phyloP scores from a whole-genome alignment of 2,113 vertebrate genomes.

The Seriola rivoliana region DNA sequence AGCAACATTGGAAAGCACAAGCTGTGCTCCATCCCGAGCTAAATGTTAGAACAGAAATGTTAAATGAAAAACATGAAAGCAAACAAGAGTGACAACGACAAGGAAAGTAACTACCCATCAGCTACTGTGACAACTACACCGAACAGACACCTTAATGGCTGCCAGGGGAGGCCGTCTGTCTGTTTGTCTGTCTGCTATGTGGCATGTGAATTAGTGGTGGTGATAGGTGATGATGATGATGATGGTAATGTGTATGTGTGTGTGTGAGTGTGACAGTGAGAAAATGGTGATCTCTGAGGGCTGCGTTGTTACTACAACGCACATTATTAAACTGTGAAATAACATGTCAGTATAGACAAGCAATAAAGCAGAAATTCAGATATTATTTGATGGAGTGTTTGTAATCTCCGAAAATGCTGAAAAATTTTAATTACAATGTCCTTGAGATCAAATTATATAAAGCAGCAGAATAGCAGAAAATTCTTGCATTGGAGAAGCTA shows the following conservation, averaged over 20 bases:
- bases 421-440: not conserved
- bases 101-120: constrained; percentile 50
- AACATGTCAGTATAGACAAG: not conserved
- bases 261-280: not conserved
- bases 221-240: constrained; percentile 47
- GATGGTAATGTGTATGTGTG: constrained; percentile 4
- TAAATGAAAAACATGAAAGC: constrained; percentile 55
- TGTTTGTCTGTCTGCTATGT: constrained; percentile 36
- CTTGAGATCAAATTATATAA: not conserved
- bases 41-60: constrained; percentile 55
- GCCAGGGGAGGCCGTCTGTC: constrained; percentile 40
- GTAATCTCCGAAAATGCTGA: not conserved
- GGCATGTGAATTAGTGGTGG: constrained; percentile 45
- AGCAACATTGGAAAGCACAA: constrained; percentile 52
- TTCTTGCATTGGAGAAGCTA: not conserved
- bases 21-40: constrained; percentile 36
- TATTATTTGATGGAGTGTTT: not conserved
- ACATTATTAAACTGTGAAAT: not conserved
- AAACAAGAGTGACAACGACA: constrained; percentile 55
- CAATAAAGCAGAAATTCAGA: not conserved
- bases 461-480: not conserved
- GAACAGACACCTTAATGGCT: constrained; percentile 62
- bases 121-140: constrained; percentile 32
- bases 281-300: constrained; percentile 6
- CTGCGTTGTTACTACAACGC: not conserved